Percentiles rank a stretch among this genome's conserved stretches.
Conservation (phyloP, 2,797 vertebrate species). For the Chiloscyllium punctatum region DNA sequence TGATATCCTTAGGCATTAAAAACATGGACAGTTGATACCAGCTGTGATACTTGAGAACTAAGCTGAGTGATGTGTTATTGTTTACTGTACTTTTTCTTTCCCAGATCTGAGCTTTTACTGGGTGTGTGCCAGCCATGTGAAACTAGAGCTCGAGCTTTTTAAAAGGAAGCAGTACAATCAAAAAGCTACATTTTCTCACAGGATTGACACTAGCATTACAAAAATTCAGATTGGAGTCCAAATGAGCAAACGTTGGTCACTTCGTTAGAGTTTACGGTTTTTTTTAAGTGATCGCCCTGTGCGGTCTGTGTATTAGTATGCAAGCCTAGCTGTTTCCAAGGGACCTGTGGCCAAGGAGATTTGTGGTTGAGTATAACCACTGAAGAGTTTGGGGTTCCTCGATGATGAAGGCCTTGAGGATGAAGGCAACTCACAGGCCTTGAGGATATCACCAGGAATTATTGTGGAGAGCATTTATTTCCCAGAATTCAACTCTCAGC, state of each 20-base stretch:
- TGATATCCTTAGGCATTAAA: neutral
- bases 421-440: neutral
- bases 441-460: neutral
- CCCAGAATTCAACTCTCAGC: no score
- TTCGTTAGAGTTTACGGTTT: conserved; percentile 37
- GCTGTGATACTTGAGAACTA: conserved; percentile 15
- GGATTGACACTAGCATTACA: neutral
- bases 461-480: neutral
- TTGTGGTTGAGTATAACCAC: neutral
- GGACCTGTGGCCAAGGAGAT: conserved; percentile 30
- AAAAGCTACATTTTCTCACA: neutral
- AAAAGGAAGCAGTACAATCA: neutral
- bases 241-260: conserved; percentile 1
- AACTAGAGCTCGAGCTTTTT: neutral
- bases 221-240: neutral
- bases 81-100: neutral
- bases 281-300: conserved; percentile 39
- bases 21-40: neutral
- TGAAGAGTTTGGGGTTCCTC: conserved; percentile 9
- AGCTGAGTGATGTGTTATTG: neutral
- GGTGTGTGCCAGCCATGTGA: neutral
- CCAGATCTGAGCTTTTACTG: conserved; percentile 28
- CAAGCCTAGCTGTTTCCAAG: conserved; percentile 42
- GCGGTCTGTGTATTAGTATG: conserved; percentile 40
- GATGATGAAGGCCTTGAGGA: neutral